Percentiles rank a stretch among this genome's conserved stretches.
Conservation (phyloP, 1,140 invertebrate species). For the Drosophila kepulauana region DNA sequence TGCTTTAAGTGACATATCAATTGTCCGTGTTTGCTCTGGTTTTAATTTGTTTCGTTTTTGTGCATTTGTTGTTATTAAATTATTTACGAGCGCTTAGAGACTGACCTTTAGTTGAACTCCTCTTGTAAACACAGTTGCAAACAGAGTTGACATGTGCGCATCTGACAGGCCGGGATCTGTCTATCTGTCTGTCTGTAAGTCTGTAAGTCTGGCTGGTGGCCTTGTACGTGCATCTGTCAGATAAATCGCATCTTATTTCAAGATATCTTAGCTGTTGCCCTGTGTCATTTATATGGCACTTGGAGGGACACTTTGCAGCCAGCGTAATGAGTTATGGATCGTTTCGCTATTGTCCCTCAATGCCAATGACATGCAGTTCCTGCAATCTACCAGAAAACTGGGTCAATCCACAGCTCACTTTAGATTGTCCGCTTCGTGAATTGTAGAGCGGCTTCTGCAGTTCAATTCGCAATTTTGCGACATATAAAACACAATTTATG, state of each 20-base stretch:
- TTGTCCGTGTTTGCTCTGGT: slow-evolving; percentile 39
- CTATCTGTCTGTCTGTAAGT: too few relatives aligned
- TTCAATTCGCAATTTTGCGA: neutral
- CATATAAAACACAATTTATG: slow-evolving; percentile 7
- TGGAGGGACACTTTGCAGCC: slow-evolving; percentile 16
- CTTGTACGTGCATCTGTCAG: slow-evolving; percentile 41
- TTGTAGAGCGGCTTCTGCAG: slow-evolving; percentile 1
- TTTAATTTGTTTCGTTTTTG: slow-evolving; percentile 14
- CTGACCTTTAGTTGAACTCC: slow-evolving; percentile 43
- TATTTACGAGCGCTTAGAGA: slow-evolving; percentile 58
- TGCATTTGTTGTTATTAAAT: slow-evolving; percentile 42
- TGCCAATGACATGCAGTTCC: slow-evolving; percentile 40
- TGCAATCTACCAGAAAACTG: slow-evolving; percentile 21
- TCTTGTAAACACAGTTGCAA: slow-evolving; percentile 13
- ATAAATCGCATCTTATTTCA: slow-evolving; percentile 28
- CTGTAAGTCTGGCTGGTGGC: slow-evolving; percentile 2
- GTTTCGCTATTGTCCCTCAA: slow-evolving; percentile 22
- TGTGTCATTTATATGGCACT: slow-evolving; percentile 14
- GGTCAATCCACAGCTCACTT: slow-evolving; percentile 35
- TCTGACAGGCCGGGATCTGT: slow-evolving; percentile 14
- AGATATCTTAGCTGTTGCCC: slow-evolving; percentile 24
- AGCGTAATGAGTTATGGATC: slow-evolving; percentile 45
- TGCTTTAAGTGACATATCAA: slow-evolving; percentile 54
- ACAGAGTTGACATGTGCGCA: slow-evolving; percentile 19
- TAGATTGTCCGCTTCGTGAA: slow-evolving; percentile 10